Base-by-base conservation (phyloP, 2,888 invertebrate genomes). In the Drosophila merina region DNA sequence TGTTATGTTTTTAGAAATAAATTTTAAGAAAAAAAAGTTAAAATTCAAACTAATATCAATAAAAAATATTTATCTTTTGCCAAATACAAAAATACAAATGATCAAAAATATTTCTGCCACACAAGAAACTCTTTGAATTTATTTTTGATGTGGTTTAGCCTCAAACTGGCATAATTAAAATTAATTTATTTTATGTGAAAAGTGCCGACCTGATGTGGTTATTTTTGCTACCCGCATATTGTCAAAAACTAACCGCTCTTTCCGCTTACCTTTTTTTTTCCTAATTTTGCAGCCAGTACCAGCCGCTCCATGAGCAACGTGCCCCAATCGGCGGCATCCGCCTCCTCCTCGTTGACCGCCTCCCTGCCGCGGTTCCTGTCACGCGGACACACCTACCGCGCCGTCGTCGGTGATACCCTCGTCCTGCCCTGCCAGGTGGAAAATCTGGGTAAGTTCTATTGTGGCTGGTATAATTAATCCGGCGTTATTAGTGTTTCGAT, bases 381-480 rank as follows among this genome's bases (percentile, higher is more conserved):
- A 0, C 93, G 95, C 26, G 95, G 96, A 0, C 96, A 95, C 89
- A 96, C 95, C 57, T 96, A 95, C 93, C 93, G 95, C 64, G 95
- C 95, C 0, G 95, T 96, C 14, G 95, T 95, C 0, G 96, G 96
- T 14, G 96, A 96, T 88, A 95, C 95, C 0, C 92, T 96, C 36
- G 93, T 95, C n/a, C 92, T 96, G 79, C 96, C 96, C 9, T 96
- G 96, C 85, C 95, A 96, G 92, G 96, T 96, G 26, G 95, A 96
- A 89, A 95, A 96, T 91, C 92, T 96, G 79, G 96, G 96, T 96
- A 91, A 94, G 94, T 89, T 36, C 20, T 26, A 20, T 33, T 12
- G 40, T 5, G 55, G 12, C 31, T 20, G 40, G 72, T 66, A 78
- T 76, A 84, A 84, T 84, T 75, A 81, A 79, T 78, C 57, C 57